Conservation (phyloP, 2,888 invertebrate genomes). For the Tineola bisselliella region DNA sequence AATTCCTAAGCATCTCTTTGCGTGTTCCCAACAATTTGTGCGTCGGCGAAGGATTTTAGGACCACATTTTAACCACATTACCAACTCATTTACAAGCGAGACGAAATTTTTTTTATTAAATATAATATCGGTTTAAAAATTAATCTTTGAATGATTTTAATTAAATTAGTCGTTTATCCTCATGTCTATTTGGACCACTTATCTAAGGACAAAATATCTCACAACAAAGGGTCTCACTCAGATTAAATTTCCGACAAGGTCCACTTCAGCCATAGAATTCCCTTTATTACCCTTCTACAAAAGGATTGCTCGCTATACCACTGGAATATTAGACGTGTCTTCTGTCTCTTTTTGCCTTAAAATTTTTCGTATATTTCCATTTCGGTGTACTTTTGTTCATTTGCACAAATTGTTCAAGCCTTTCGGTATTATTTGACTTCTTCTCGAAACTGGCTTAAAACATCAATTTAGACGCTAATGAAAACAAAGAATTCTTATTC, state of each 20-base stretch:
- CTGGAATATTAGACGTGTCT: constrained; percentile 52
- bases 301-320: constrained; percentile 37
- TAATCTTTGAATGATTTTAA: constrained; percentile 31
- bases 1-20: not conserved
- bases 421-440: constrained; percentile 20
- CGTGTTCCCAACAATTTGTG: not conserved
- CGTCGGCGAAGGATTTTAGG: not conserved
- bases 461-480: not conserved
- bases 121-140: too few species aligned
- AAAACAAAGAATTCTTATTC: not conserved
- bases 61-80: not conserved
- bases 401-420: constrained; percentile 23
- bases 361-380: constrained; percentile 20
- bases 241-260: constrained; percentile 63
- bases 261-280: constrained; percentile 56
- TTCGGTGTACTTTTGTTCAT: constrained; percentile 33
- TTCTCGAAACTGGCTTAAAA: not conserved
- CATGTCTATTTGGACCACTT: constrained; percentile 38
- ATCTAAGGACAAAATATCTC: constrained; percentile 52
- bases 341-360: constrained; percentile 32
- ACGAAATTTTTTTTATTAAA: too few species aligned
- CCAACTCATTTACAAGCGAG: not conserved
- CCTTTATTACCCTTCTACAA: constrained; percentile 61
- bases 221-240: constrained; percentile 52
- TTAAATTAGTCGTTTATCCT: constrained; percentile 50